Evolutionary conservation across 2,888 invertebrate species (phyloP).

Genomic region (Oeneis ivallda): DNA sequence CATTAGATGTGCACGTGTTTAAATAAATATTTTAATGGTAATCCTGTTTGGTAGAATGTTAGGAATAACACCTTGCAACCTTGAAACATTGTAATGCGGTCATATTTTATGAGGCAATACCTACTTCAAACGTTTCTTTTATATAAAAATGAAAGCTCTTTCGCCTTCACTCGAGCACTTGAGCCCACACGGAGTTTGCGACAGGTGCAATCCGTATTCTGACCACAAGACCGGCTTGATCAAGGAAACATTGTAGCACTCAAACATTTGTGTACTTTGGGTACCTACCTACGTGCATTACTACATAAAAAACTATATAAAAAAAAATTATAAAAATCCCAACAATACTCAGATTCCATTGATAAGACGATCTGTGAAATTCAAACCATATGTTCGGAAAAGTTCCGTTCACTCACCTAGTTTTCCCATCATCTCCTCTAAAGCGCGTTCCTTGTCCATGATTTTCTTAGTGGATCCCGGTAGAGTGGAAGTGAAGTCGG

Average conservation of each 20-base stretch:
- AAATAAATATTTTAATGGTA: too few relatives aligned
- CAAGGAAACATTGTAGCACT: slow-evolving; percentile 24
- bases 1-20: too few relatives aligned
- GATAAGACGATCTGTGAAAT: not conserved
- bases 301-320: not conserved
- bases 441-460: slow-evolving; percentile 84
- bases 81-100: slow-evolving; percentile 14
- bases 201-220: slow-evolving; percentile 37
- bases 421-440: slow-evolving; percentile 85
- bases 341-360: not conserved
- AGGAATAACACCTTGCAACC: not conserved
- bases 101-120: slow-evolving; percentile 3
- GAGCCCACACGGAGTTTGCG: slow-evolving; percentile 34
- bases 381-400: slow-evolving; percentile 54
- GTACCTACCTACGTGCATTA: slow-evolving; percentile 4
- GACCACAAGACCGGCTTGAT: slow-evolving; percentile 30
- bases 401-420: slow-evolving; percentile 74
- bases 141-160: slow-evolving; percentile 37
- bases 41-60: too few relatives aligned
- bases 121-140: slow-evolving; percentile 5
- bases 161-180: slow-evolving; percentile 26
- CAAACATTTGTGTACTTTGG: slow-evolving; percentile 17
- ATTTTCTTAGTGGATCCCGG: slow-evolving; percentile 41
- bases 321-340: not conserved
- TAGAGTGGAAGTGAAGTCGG: slow-evolving; percentile 35